A percentile compares a stretch with the other conserved stretches of the same genome.
These are phyloP conservation scores for Perdix hodgsoniae DNA, from an alignment of 2,797 vertebrate genomes.

Conservation along the genomic window DNA sequence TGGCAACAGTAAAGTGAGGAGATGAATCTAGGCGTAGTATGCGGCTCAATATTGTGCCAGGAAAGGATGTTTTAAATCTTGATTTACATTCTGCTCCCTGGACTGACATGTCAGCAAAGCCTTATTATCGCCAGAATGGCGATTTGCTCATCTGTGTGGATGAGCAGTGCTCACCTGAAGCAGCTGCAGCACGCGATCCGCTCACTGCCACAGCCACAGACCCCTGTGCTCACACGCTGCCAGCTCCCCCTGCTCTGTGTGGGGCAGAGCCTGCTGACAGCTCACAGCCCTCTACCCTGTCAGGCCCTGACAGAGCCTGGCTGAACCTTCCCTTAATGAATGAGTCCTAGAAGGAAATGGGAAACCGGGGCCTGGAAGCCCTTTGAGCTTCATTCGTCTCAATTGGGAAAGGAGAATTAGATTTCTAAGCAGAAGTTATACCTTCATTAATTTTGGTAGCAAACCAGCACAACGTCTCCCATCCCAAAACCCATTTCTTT, in stretches of 20 bases:
- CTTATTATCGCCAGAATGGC: not conserved
- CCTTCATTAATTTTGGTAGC: not conserved
- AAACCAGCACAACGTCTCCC: not conserved
- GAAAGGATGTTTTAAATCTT: not conserved
- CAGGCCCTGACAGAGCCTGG: fast-evolving
- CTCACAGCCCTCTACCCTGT: fast-evolving
- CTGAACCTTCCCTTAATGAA: not conserved
- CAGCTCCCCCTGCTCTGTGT: not conserved
- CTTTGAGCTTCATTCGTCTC: not conserved
- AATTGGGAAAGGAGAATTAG: not conserved
- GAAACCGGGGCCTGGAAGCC: not conserved
- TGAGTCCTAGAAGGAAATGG: not conserved
- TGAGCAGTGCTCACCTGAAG: not conserved
- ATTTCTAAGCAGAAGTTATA: not conserved
- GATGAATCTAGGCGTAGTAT: not conserved
- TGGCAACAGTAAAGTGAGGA: not conserved
- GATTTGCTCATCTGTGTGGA: not conserved
- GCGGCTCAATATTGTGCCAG: conserved; percentile 30
- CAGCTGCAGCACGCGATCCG: not conserved
- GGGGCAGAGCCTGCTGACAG: fast-evolving
- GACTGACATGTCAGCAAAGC: not conserved
- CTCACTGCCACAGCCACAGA: not conserved
- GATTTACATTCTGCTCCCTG: conserved; percentile 38
- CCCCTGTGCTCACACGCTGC: not conserved
- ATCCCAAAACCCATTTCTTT: not conserved